Evolutionary conservation across 2,888 invertebrate species (phyloP).

Genomic region (Bellardia bayeri): DNA sequence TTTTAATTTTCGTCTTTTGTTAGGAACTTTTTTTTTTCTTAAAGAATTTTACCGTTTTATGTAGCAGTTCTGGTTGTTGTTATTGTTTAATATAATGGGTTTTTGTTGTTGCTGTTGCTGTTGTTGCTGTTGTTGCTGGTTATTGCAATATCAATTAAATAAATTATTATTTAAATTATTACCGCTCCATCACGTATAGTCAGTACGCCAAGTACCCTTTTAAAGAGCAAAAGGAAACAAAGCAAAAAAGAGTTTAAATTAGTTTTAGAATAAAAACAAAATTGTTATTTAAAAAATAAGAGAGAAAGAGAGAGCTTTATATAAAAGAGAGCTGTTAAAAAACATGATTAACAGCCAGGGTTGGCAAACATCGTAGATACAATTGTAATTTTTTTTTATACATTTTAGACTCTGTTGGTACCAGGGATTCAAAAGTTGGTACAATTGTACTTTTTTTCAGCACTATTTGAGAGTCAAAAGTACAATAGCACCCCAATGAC

Average conservation of each 20-base stretch:
- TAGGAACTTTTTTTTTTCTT: slow-evolving; percentile 55
- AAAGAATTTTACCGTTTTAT: slow-evolving; percentile 12
- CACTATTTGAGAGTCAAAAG: too few species aligned
- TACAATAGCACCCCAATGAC: too few species aligned
- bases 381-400: too few species aligned
- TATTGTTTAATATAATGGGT: not conserved
- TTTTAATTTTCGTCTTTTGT: slow-evolving; percentile 17
- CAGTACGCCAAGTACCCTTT: slow-evolving; percentile 95
- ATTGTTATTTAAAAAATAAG: not conserved
- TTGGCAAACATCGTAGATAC: too few species aligned
- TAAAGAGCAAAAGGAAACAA: slow-evolving; percentile 50
- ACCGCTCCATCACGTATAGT: slow-evolving; percentile 93
- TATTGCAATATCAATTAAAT: slow-evolving; percentile 82
- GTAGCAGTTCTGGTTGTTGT: slow-evolving; percentile 14
- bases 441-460: too few species aligned
- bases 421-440: too few species aligned
- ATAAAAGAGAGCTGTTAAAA: not conserved
- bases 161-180: slow-evolving; percentile 84
- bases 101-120: slow-evolving; percentile 15
- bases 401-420: too few species aligned
- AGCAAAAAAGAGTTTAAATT: not conserved
- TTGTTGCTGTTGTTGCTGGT: slow-evolving; percentile 43
- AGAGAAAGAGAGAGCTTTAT: not conserved
- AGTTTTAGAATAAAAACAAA: not conserved
- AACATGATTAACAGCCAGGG: too few species aligned